Base-by-base conservation (phyloP, 1,140 invertebrate species). In the Drosophila ercepeae region DNA sequence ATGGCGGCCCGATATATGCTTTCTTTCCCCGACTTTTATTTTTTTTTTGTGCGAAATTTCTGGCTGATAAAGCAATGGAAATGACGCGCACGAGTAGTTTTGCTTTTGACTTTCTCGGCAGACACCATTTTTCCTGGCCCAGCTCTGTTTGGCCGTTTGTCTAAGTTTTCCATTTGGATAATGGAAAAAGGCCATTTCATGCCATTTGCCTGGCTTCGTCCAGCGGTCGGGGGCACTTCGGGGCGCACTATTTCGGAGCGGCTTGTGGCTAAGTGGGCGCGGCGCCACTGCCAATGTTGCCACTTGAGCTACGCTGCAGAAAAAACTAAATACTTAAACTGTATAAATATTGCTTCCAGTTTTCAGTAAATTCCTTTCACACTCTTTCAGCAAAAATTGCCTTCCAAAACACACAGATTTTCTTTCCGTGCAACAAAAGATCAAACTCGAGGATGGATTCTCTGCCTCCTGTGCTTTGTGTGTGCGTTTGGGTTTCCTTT, bases 161-260 rank as follows among this genome's bases (percentile, higher is more conserved):
- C 82, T 86, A 86, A 86, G 82, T 90, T 90, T 90, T 89, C 81
- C 83, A 90, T 90, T 90, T 90, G 83, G 89, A 79, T 90, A 90
- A 90, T 90, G 89, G 89, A 90, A 90, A 90, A 90, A 90, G 89
- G 75, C 89, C 89, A 90, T 90, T 90, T 89, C 67, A 69, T 82
- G 69, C 83, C 83, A 88, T 89, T 88, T 83, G 79, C 64, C 75
- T 75, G 58, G 72, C 81, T 64, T 51, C 63, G 70, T 34, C 19
- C 59, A 34, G 44, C 51, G 48, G 57, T 46, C 48, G 71, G 83
- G 70, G 81, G 83, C 83, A 89, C 83, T 88, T 82, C 49, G 44
- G 70, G 60, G 49, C 61, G 82, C 61, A 89, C 82, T 88, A 88
- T 78, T 89, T 42, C 57, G 55, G 57, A 77, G 81, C 72, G 75